A percentile compares a stretch with the other conserved stretches of the same genome.
phyloP scores from a whole-genome alignment of 2,113 vertebrate species.

The Sterrhoptilus dennistouni region DNA sequence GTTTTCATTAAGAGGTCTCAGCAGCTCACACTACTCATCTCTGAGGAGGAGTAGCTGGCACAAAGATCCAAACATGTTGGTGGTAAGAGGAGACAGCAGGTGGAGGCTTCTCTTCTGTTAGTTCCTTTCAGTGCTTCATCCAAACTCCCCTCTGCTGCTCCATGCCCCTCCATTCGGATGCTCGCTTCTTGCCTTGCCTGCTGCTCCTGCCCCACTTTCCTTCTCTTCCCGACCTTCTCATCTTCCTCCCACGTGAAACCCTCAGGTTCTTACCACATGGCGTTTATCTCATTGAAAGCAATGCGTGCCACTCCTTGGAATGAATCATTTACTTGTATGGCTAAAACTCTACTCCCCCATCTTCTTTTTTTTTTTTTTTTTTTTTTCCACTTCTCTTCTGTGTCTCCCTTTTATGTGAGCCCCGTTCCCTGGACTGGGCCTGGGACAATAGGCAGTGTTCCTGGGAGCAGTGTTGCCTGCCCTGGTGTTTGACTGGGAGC shows the following conservation, averaged over 20 bases:
- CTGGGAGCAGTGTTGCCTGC: background rate
- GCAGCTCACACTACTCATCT: background rate
- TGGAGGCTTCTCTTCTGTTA: background rate
- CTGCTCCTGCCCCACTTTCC: background rate
- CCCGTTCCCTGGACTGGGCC: rapidly evolving
- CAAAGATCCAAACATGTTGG: background rate
- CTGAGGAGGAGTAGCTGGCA: background rate
- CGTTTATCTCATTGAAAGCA: background rate
- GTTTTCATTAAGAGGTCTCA: background rate
- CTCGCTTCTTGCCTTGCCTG: background rate
- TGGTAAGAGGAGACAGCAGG: background rate
- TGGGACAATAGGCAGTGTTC: background rate
- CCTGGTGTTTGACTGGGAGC: background rate
- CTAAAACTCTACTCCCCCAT: background rate
- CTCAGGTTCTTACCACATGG: background rate
- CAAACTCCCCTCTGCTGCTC: background rate
- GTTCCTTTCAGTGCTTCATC: background rate
- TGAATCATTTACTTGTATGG: background rate
- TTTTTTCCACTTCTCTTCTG: background rate
- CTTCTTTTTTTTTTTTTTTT: background rate
- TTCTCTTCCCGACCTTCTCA: background rate
- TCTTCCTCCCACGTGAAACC: background rate
- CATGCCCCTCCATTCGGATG: rapidly evolving
- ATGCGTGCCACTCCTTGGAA: background rate
- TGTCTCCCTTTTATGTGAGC: background rate